Evolutionary conservation across 2,113 vertebrate species (phyloP).

Genomic region (Paedocypris sp.): DNA sequence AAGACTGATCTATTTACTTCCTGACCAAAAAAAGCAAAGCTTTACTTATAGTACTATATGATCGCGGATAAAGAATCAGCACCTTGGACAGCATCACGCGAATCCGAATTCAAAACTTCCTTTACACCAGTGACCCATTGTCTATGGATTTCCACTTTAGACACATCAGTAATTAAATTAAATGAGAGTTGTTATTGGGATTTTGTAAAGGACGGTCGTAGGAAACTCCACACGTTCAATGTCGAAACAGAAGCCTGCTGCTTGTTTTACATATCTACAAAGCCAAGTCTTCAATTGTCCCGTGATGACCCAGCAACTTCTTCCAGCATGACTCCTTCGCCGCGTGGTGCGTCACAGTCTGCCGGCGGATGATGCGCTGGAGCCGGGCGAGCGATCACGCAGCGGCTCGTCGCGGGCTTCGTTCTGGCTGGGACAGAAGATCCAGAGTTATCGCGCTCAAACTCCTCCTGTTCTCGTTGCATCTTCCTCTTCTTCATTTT

Average conservation of each 20-base stretch:
- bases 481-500: conserved; percentile 95
- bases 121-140: conserved; percentile 7
- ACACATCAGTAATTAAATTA: neutral
- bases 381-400: conserved; percentile 55
- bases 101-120: neutral
- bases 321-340: conserved; percentile 59
- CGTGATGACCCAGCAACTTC: conserved; percentile 70
- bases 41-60: neutral
- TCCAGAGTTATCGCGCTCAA: conserved; percentile 85
- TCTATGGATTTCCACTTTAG: neutral
- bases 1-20: neutral
- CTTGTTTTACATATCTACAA: conserved; percentile 10
- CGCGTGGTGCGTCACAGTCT: conserved; percentile 19
- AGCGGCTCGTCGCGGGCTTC: conserved; percentile 40
- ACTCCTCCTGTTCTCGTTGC: conserved; percentile 90
- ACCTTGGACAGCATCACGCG: conserved; percentile 26
- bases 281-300: neutral
- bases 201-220: neutral
- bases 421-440: conserved; percentile 39
- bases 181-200: neutral
- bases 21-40: too few species aligned
- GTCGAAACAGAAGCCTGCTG: neutral
- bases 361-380: neutral
- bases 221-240: neutral
- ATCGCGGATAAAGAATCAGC: conserved; percentile 6